Base-by-base conservation (phyloP, 1,140 invertebrate species). In the Batillaria attramentaria region DNA sequence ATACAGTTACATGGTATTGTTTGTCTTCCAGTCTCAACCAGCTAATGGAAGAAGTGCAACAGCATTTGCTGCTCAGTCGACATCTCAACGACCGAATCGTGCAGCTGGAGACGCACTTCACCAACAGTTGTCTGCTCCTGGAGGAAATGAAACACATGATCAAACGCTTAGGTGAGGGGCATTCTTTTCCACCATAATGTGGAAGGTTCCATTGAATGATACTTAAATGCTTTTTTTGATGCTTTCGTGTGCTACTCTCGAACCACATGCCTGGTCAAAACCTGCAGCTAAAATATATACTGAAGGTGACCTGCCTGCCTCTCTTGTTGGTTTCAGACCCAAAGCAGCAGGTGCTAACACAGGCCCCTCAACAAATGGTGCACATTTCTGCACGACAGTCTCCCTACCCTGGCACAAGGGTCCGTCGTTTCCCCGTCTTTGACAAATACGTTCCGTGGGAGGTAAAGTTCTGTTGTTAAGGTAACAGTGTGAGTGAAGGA, bases 381-480 rank as follows among this genome's bases (percentile, higher is more conserved):
- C 91, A 92, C 83, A 75, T 89, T 33, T 83, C 91, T 10, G 84
- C 91, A 10, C 78, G 91, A 54, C 86, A 89, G 72, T 91, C 91
- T 4, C 92, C 91, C 24, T 92, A 92, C 83, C 89, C 88, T 16
- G 87, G 84, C n/a, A 92, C 91, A 1, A 83, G 85, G 65, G 85
- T 91, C 42, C 84, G 89, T 41, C 82, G 92, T 13, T 92, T 91
- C 78, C 91, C 91, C 57, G 88, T 92, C n/a, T 88, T 91, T 80
- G 91, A 92, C 81, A 91, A 91, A 84, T 91, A 91, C 80, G 91
- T 92, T 1, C 88, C 89, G 28, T 92, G 91, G 91, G 89, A 91
- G 82, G 91, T 92, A 70, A 85, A 88, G 77, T 86, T 16, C 8
- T 31, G 28, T 54, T 20, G 6, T 10, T 79, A n/a, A n/a, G n/a